Percentiles rank a stretch among this genome's conserved stretches.
These are phyloP conservation scores for Trinorchestia longiramus DNA, from an alignment of 1,140 invertebrate species.

Conservation along the genomic window DNA sequence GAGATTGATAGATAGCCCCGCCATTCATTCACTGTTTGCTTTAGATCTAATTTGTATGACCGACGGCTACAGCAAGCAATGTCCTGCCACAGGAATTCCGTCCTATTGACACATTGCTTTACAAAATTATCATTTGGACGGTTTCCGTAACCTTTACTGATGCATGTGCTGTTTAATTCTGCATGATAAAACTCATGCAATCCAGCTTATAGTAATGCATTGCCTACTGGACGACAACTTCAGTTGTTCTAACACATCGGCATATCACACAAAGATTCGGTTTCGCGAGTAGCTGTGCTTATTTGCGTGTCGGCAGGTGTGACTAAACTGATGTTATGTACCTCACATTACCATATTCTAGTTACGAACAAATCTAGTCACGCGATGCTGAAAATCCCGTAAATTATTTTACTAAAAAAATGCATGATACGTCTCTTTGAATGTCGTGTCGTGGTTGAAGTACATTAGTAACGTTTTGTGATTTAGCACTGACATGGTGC, in stretches of 20 bases:
- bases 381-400: background rate
- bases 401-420: background rate
- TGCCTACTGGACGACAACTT: background rate
- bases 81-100: background rate
- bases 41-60: background rate
- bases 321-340: background rate
- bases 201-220: background rate
- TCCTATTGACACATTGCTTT: background rate
- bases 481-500: background rate
- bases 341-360: background rate
- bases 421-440: background rate
- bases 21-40: too few species aligned
- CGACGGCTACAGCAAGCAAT: background rate
- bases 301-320: background rate
- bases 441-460: too few species aligned
- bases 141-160: too few species aligned
- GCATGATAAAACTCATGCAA: background rate
- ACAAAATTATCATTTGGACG: too few species aligned
- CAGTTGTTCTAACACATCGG: background rate
- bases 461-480: background rate
- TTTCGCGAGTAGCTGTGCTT: background rate
- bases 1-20: too few species aligned
- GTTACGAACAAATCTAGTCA: background rate
- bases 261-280: background rate
- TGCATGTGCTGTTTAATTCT: background rate